phyloP scores from a whole-genome alignment of 2,113 vertebrate genomes.

The Orycteropus afer region DNA sequence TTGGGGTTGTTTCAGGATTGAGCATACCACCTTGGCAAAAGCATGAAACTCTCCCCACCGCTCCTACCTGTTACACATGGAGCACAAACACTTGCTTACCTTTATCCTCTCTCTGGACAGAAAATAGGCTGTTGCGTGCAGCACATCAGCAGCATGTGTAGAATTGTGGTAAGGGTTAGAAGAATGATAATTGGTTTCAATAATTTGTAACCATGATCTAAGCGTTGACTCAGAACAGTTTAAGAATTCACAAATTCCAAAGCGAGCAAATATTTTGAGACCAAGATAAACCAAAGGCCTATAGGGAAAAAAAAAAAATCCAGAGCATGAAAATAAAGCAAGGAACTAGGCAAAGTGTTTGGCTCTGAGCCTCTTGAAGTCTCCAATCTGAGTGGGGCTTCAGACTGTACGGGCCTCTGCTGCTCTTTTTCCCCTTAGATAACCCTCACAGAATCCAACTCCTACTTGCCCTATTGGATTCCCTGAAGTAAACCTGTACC shows the following conservation, averaged over 20 bases:
- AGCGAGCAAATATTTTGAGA: slow-evolving; percentile 95
- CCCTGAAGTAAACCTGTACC: neutral
- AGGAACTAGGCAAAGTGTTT: neutral
- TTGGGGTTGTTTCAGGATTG: neutral
- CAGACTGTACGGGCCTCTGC: neutral
- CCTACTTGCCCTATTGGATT: neutral
- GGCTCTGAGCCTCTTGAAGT: neutral
- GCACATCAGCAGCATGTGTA: slow-evolving; percentile 95
- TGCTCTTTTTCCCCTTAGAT: neutral
- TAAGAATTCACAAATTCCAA: slow-evolving; percentile 95
- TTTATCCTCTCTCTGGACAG: slow-evolving; percentile 95
- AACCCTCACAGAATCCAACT: too few species aligned
- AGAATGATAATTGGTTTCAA: slow-evolving; percentile 96
- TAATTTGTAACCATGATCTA: slow-evolving; percentile 94
- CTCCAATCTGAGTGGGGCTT: neutral
- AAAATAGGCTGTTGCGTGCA: slow-evolving; percentile 97
- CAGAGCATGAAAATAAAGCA: neutral
- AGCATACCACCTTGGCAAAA: neutral
- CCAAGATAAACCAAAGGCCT: slow-evolving; percentile 97
- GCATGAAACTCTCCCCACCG: neutral
- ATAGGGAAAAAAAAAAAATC: slow-evolving; percentile 59
- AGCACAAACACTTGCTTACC: slow-evolving; percentile 83
- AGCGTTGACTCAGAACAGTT: slow-evolving; percentile 94
- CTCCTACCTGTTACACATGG: accelerated
- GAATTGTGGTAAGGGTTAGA: slow-evolving; percentile 99